Conservation (phyloP, 2,797 vertebrate species). For the Lacerta agilis region DNA sequence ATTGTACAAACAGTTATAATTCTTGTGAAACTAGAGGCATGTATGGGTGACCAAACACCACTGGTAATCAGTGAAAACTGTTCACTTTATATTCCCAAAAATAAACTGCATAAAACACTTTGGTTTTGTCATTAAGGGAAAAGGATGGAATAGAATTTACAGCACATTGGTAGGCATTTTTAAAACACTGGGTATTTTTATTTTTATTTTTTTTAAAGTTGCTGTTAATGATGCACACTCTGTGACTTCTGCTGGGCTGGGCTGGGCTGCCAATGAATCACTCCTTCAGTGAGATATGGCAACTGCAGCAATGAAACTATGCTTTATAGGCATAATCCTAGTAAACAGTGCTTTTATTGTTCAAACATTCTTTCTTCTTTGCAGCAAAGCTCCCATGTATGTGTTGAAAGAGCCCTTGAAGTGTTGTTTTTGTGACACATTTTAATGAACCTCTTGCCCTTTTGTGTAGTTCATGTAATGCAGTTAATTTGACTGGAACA, state of each 20-base stretch:
- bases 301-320: slow-evolving; percentile 35
- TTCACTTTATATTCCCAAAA: background rate
- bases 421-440: slow-evolving; percentile 51
- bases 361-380: slow-evolving; percentile 32
- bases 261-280: background rate
- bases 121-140: background rate
- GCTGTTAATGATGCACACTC: background rate
- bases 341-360: slow-evolving; percentile 45
- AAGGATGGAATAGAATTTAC: background rate
- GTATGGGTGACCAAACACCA: background rate
- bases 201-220: background rate
- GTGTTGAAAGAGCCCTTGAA: slow-evolving; percentile 21
- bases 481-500: slow-evolving; percentile 68
- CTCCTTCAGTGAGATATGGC: background rate
- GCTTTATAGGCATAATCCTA: slow-evolving; percentile 33
- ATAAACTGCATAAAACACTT: background rate
- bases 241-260: background rate
- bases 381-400: slow-evolving; percentile 35
- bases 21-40: background rate
- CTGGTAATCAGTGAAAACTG: background rate
- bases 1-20: background rate
- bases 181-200: background rate
- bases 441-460: slow-evolving; percentile 64
- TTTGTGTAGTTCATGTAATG: slow-evolving; percentile 55
- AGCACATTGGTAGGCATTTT: background rate